Evolutionary conservation across 2,797 vertebrate species (phyloP), one percentile per base, ranked within the genome.

Genomic region (Lepidocolaptes lacrymiger): DNA sequence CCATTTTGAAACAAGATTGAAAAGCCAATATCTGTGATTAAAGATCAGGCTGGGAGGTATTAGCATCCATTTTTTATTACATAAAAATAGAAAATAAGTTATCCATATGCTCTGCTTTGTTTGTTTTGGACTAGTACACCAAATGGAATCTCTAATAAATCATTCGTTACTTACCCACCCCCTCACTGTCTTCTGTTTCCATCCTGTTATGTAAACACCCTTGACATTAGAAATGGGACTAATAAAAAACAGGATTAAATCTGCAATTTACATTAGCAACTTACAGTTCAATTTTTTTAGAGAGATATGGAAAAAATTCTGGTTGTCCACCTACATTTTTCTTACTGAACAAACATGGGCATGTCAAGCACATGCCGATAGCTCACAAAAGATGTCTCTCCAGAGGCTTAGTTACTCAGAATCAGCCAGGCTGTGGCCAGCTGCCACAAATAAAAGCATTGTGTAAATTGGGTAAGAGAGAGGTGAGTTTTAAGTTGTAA

Each of bases 231-330:
- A 94, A 86, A 95, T 63, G 30, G 66, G 63, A 66, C 46, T 61
- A 89, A 93, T 80, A 75, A 92, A 85, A 90, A 91, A 76, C 61
- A 49, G n/a, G 32, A 91, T 92, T 90, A 95, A 93, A 91, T 91
- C 63, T 95, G 59, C 28, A 85, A 85, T 93, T 93, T 94, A 86
- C 82, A 76, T 90, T 91, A 91, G 66, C 74, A 90, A 59, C 59
- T 91, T 92, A 81, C 59, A 90, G 63, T 90, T 96, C 91, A 82
- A 68, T 96, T 93, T 75, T 93, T 93, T 91, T 44, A 89, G 76
- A 67, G 39, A 84, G 76, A 76, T 75, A 85, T n/a, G 48, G 92
- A 93, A 95, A 88, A 67, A 93, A 49, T 85, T 55, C 67, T 86
- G 30, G 30, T 78, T 86, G 73, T 93, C 85, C 79, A 92, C 76